Conservation (phyloP, 2,113 vertebrate species). For the Protobothrops mucrosquamatus region DNA sequence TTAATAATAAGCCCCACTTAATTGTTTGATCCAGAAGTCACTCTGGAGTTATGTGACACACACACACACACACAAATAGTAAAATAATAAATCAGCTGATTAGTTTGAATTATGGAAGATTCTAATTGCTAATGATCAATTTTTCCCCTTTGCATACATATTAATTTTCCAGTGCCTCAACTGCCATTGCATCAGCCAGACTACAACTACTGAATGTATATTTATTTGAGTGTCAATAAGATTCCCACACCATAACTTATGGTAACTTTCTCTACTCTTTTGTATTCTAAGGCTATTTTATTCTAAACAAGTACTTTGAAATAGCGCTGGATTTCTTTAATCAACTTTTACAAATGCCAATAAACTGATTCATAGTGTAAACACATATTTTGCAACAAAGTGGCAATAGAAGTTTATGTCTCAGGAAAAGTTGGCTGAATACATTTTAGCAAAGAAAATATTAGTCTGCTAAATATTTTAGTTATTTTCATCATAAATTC, state of each 20-base stretch:
- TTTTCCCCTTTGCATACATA: constrained; percentile 57
- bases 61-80: no score
- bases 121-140: constrained; percentile 57
- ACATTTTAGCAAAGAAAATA: not conserved
- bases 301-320: not conserved
- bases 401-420: not conserved
- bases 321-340: not conserved
- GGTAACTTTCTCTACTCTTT: constrained; percentile 12
- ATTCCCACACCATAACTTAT: not conserved
- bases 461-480: not conserved
- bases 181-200: constrained; percentile 52
- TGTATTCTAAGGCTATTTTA: constrained; percentile 41
- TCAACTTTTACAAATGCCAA: not conserved
- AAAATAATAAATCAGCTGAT: constrained; percentile 12
- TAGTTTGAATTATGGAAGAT: constrained; percentile 60
- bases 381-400: not conserved
- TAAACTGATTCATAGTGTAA: not conserved
- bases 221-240: constrained; percentile 45
- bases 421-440: not conserved
- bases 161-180: constrained; percentile 65
- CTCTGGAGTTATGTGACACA: not conserved
- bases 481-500: not conserved
- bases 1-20: constrained; percentile 39
- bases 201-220: constrained; percentile 57
- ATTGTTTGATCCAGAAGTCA: constrained; percentile 42